These are phyloP conservation scores for Enteromius fasciolatus DNA, from an alignment of 2,797 vertebrate species.

Conservation along the genomic window DNA sequence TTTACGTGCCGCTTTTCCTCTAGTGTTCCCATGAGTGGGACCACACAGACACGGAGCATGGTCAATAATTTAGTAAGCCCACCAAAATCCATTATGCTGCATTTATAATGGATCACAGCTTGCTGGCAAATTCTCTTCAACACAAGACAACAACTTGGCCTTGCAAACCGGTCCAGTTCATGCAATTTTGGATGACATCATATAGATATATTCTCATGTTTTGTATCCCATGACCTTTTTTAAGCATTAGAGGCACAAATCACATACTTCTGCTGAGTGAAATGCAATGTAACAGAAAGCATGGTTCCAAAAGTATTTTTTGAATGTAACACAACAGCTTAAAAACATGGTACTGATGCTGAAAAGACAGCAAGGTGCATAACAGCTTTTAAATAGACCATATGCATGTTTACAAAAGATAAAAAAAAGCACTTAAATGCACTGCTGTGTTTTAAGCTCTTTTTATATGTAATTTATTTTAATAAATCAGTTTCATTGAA, in stretches of 20 bases:
- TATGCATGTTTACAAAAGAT: not conserved
- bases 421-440: not conserved
- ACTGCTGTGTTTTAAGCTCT: not conserved
- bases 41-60: slow-evolving; percentile 69
- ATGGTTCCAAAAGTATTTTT: not conserved
- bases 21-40: slow-evolving; percentile 43
- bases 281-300: not conserved
- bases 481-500: not conserved
- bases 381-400: not conserved
- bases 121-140: slow-evolving; percentile 43
- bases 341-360: not conserved
- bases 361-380: not conserved
- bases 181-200: not conserved
- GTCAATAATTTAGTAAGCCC: slow-evolving; percentile 78
- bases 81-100: slow-evolving; percentile 77
- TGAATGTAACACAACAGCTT: not conserved
- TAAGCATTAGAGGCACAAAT: not conserved
- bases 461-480: not conserved
- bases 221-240: not conserved
- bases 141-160: slow-evolving; percentile 24
- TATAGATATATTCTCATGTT: not conserved
- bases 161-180: not conserved
- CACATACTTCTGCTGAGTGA: not conserved
- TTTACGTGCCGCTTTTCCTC: slow-evolving; percentile 44
- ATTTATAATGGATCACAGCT: slow-evolving; percentile 77